A percentile compares a stretch with the other conserved stretches of the same genome.
These are phyloP conservation scores for Corythaeola cristata DNA, from an alignment of 2,113 vertebrate genomes.

Conservation along the genomic window DNA sequence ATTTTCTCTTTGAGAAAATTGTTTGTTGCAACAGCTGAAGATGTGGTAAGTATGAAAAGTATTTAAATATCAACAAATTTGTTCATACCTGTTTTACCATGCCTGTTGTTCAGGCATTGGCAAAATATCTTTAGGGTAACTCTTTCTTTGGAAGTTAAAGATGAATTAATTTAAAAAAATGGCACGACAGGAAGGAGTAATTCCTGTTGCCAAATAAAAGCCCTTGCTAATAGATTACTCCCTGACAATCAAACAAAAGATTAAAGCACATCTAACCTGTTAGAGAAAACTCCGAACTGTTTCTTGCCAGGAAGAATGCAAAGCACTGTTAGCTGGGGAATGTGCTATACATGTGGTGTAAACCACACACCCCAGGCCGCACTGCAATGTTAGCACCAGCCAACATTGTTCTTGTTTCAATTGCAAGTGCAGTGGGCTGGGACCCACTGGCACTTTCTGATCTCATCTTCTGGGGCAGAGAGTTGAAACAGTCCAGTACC, in stretches of 20 bases:
- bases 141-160: not conserved
- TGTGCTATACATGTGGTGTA: not conserved
- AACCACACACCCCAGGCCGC: too few relatives aligned
- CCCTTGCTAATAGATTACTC: not conserved
- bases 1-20: not conserved
- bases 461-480: too few relatives aligned
- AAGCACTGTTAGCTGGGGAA: not conserved
- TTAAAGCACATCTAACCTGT: not conserved
- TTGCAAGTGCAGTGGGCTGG: too few relatives aligned
- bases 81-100: not conserved
- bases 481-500: too few relatives aligned
- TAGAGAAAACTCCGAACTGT: not conserved
- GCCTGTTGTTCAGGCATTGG: not conserved
- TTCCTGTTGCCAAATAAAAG: not conserved
- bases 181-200: accelerated
- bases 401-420: too few relatives aligned
- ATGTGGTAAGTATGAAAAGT: not conserved
- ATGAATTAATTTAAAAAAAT: not conserved
- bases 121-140: not conserved
- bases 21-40: not conserved
- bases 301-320: not conserved
- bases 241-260: not conserved
- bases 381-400: too few relatives aligned
- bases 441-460: too few relatives aligned
- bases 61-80: not conserved